Base-by-base conservation (phyloP, 2,888 invertebrate genomes). In the Drosophila cracens region DNA sequence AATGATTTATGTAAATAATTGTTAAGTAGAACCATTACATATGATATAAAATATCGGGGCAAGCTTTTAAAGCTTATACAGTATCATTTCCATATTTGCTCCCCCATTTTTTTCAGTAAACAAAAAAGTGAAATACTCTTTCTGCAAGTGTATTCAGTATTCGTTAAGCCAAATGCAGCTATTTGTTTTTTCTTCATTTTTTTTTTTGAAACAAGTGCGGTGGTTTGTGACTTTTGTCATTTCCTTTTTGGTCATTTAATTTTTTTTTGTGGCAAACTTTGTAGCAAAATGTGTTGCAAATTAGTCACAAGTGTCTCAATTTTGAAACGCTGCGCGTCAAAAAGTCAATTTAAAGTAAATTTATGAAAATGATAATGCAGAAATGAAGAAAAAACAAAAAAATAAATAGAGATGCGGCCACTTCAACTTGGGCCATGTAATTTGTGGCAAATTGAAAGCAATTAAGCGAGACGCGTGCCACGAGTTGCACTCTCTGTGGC, bases 361-460 rank as follows among this genome's bases (percentile, higher is more conserved):
- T 85, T 81, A 83, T 83, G 79, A 75, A 84, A 82, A 79, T 68
- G 56, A 62, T 60, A 31, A 43, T 57, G 27, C 21, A 49, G 40
- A 57, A 1, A 13, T 2, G 16, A 46, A 21, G 2, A 43, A 21
- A 43, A 13, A 7, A 6, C n/a, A 11, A 25, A 46, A 46, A 7
- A 57, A 52, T 7, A 56, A 70, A 63, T 59, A 40, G 56, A 60
- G 57, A 33, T 53, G 63, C 51, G 57, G 18, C 36, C 13, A 25
- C 58, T 61, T 57, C 43, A 38, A 38, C 58, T 70, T 27, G 33
- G 54, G 74, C 49, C 78, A 61, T 83, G 70, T 84, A 79, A 81
- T 82, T 87, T 87, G 82, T 84, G 81, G 83, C 67, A 80, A 79
- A 87, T 87, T 85, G 77, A 87, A 83, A 82, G 86, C 86, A 87